Percentiles rank a stretch among this genome's conserved stretches.
Evolutionary conservation across 1,140 invertebrate genomes (phyloP).

Genomic region (Phortica variegata): DNA sequence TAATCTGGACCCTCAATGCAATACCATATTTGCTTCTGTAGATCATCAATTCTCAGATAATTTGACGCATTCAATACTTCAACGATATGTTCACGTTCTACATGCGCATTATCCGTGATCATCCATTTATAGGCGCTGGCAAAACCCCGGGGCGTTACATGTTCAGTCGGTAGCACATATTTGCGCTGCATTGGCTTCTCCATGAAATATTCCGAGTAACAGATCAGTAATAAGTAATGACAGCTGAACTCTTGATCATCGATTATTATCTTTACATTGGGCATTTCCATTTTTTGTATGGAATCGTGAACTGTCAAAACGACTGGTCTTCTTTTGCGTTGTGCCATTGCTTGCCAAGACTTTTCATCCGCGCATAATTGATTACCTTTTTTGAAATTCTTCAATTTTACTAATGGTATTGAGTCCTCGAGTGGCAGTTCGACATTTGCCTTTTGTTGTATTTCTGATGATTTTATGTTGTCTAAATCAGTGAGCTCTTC

Average conservation of each 20-base stretch:
- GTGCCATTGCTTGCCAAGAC: background rate
- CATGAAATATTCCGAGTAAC: constrained; percentile 1
- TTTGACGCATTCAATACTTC: constrained; percentile 4
- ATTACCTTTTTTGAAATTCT: constrained; percentile 5
- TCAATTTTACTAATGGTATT: constrained; percentile 2
- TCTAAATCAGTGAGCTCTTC: too few species aligned
- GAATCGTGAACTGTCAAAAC: background rate
- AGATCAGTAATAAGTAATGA: constrained; percentile 14
- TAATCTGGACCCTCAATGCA: constrained; percentile 5
- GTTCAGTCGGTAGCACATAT: constrained; percentile 9
- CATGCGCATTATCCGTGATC: background rate
- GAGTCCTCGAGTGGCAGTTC: constrained; percentile 11
- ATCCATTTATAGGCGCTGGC: constrained; percentile 12
- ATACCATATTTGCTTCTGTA: constrained; percentile 14
- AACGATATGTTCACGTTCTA: constrained; percentile 10
- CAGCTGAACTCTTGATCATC: constrained; percentile 8
- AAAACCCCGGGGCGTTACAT: constrained; percentile 5
- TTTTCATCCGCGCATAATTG: background rate
- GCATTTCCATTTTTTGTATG: background rate
- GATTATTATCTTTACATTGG: constrained; percentile 13
- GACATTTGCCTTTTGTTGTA: too few species aligned
- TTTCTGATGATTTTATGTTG: too few species aligned
- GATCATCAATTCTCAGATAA: constrained; percentile 2
- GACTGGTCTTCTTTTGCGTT: constrained; percentile 2
- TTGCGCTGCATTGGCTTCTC: background rate